These are phyloP conservation scores for Genyomyrus donnyi DNA, from an alignment of 2,113 vertebrate species.

Conservation along the genomic window DNA sequence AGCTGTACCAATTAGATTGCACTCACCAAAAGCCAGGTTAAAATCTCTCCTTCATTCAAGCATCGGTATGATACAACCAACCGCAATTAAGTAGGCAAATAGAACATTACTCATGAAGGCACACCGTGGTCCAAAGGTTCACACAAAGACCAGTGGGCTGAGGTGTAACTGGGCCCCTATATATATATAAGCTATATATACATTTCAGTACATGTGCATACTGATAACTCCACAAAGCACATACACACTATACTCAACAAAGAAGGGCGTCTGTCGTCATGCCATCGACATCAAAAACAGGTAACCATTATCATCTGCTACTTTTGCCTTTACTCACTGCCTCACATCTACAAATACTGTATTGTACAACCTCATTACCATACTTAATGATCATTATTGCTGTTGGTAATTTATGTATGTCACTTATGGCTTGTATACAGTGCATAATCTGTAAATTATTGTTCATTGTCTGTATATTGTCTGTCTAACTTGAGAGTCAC, in stretches of 20 bases:
- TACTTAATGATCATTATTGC: background rate
- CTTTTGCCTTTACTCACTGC: background rate
- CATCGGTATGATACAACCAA: background rate
- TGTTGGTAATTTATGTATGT: background rate
- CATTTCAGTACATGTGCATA: background rate
- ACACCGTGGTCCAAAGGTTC: background rate
- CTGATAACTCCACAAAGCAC: background rate
- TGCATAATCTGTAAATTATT: background rate
- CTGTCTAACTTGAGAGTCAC: background rate
- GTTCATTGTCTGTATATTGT: background rate
- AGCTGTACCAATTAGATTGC: background rate
- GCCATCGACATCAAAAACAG: background rate
- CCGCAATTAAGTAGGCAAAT: background rate
- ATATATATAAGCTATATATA: background rate
- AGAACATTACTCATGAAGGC: background rate
- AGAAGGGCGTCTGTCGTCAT: no score
- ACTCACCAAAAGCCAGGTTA: background rate
- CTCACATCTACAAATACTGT: background rate
- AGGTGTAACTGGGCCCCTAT: background rate
- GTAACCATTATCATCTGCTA: background rate
- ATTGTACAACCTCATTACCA: background rate
- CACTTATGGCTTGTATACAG: background rate
- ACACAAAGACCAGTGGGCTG: background rate
- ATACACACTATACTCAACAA: background rate
- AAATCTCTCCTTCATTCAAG: background rate